Conservation (phyloP, 2,888 invertebrate species). For the Drosophila cognata region DNA sequence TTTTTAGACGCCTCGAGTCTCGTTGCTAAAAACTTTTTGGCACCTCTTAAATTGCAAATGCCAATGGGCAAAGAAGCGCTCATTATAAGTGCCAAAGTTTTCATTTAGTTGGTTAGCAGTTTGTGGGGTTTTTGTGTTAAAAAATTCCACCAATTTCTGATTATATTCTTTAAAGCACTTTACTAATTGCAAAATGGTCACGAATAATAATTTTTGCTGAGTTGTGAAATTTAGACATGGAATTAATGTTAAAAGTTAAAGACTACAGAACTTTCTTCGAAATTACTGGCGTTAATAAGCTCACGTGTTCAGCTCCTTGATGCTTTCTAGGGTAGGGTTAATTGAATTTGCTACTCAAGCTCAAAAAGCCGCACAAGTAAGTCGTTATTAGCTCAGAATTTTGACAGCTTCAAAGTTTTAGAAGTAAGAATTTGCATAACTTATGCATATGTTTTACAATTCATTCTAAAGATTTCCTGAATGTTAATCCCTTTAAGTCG, state of each 20-base stretch:
- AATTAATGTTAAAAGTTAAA: background rate
- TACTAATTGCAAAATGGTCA: background rate
- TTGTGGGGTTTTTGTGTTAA: background rate
- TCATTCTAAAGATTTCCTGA: background rate
- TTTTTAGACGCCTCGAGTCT: slow-evolving; percentile 14
- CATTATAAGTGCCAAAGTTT: slow-evolving; percentile 40
- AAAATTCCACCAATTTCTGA: slow-evolving; percentile 4
- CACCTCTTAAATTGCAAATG: slow-evolving; percentile 33
- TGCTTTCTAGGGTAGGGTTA: background rate
- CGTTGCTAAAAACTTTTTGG: slow-evolving; percentile 24
- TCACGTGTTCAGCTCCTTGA: background rate
- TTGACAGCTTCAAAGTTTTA: background rate
- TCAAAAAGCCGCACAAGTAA: background rate
- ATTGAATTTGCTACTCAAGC: background rate
- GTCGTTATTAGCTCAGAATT: background rate
- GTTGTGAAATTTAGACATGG: background rate
- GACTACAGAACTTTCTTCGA: background rate
- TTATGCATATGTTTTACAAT: background rate
- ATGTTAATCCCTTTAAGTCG: background rate
- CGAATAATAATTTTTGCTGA: background rate
- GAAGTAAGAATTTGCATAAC: background rate
- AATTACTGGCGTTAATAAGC: background rate
- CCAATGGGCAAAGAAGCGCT: slow-evolving; percentile 26
- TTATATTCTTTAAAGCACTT: background rate
- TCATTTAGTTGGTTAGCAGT: slow-evolving; percentile 9